Conservation (phyloP, 2,113 vertebrate species). For the Scortum barcoo region DNA sequence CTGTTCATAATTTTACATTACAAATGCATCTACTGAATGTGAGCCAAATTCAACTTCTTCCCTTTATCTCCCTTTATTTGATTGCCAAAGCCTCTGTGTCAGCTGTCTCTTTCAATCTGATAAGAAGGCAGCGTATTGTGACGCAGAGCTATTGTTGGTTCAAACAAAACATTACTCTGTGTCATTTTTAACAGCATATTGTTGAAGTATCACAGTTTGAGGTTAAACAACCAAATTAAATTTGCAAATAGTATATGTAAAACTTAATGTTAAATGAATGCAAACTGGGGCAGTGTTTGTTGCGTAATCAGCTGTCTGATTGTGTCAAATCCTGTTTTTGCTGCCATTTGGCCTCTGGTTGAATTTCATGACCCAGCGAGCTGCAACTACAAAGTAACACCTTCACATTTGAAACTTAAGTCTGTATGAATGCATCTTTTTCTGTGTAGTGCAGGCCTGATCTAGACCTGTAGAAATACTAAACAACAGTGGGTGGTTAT, state of each 20-base stretch:
- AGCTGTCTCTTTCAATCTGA: neutral
- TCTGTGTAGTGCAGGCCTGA: neutral
- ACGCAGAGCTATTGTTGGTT: neutral
- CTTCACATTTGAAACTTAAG: too few relatives aligned
- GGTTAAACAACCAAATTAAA: neutral
- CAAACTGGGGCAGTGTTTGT: neutral
- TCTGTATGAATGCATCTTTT: neutral
- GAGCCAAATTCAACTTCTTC: neutral
- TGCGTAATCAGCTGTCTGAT: neutral
- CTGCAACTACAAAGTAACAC: neutral
- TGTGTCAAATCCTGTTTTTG: neutral
- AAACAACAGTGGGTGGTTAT: conserved; percentile 3
- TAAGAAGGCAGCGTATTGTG: neutral
- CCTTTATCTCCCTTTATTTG: neutral
- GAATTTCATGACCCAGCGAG: neutral
- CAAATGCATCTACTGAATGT: neutral
- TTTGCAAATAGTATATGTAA: neutral
- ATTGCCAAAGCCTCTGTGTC: neutral
- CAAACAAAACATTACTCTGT: neutral
- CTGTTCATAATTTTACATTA: neutral
- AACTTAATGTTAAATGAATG: neutral
- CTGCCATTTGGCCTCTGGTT: neutral
- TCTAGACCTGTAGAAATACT: neutral
- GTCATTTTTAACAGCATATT: neutral
- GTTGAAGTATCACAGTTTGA: neutral